Evolutionary conservation across 2,113 vertebrate species (phyloP).

Genomic region (Pedionomus torquatus): DNA sequence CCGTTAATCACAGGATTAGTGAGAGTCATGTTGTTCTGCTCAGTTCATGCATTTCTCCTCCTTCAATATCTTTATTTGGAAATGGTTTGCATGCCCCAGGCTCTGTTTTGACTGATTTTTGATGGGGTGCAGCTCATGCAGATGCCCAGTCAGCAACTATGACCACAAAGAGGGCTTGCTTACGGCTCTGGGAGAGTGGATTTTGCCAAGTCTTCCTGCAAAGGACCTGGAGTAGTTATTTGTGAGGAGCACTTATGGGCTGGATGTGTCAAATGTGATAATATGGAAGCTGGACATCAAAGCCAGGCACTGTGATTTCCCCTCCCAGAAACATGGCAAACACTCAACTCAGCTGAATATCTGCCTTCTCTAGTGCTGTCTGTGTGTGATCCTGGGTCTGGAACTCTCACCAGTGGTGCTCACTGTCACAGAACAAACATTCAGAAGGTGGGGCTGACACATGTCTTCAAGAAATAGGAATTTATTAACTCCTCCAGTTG

Average conservation of each 20-base stretch:
- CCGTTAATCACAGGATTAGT: not conserved
- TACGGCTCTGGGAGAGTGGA: not conserved
- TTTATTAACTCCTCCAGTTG: not conserved
- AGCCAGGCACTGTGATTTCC: not conserved
- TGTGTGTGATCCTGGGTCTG: rapidly evolving
- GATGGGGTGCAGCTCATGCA: not conserved
- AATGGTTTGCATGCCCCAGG: not conserved
- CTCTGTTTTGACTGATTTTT: not conserved
- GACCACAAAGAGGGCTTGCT: not conserved
- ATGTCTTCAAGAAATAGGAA: not conserved
- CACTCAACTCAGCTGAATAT: not conserved
- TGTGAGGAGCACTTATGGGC: not conserved
- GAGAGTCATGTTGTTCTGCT: not conserved
- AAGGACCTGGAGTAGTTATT: not conserved
- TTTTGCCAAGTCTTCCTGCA: not conserved
- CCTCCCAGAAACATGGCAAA: not conserved
- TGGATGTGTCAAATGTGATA: not conserved
- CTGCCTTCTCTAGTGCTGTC: not conserved
- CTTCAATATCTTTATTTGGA: not conserved
- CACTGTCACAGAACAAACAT: not conserved
- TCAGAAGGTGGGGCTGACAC: not conserved
- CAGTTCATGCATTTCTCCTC: not conserved
- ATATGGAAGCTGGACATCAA: not conserved
- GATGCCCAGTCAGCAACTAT: not conserved
- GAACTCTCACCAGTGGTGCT: not conserved